Evolutionary conservation across 2,888 invertebrate genomes (phyloP).

Genomic region (Mythimna vitellina): DNA sequence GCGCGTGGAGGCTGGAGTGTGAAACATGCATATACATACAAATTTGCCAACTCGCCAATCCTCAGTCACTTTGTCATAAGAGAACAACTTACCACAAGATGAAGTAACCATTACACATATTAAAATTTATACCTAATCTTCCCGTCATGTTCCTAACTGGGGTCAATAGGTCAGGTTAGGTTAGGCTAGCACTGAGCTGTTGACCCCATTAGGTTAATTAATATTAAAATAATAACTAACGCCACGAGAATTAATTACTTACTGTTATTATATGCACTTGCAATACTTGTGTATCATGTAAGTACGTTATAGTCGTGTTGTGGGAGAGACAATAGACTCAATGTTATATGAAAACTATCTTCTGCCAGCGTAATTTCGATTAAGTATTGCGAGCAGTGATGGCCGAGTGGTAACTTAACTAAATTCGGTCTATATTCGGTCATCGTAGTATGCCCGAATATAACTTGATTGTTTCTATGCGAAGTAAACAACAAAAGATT

Average conservation of each 20-base stretch:
- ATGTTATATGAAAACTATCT: background rate
- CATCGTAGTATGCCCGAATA: too few relatives aligned
- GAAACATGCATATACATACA: too few relatives aligned
- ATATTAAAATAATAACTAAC: constrained; percentile 43
- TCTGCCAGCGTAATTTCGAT: too few relatives aligned
- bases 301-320: background rate
- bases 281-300: constrained; percentile 21
- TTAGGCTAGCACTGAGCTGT: background rate
- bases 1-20: too few relatives aligned
- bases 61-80: background rate
- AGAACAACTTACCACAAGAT: background rate
- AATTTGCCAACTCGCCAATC: background rate
- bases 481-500: constrained; percentile 14
- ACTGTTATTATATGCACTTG: constrained; percentile 36
- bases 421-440: too few relatives aligned
- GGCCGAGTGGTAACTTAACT: too few relatives aligned
- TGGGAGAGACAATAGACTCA: background rate
- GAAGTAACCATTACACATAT: constrained; percentile 1
- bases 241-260: constrained; percentile 36
- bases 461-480: too few relatives aligned
- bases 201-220: constrained; percentile 34
- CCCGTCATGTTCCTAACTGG: background rate
- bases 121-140: constrained; percentile 6
- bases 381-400: too few relatives aligned
- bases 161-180: constrained; percentile 44